Evolutionary conservation across 2,888 invertebrate genomes (phyloP).

Genomic region (Erebia aethiops): DNA sequence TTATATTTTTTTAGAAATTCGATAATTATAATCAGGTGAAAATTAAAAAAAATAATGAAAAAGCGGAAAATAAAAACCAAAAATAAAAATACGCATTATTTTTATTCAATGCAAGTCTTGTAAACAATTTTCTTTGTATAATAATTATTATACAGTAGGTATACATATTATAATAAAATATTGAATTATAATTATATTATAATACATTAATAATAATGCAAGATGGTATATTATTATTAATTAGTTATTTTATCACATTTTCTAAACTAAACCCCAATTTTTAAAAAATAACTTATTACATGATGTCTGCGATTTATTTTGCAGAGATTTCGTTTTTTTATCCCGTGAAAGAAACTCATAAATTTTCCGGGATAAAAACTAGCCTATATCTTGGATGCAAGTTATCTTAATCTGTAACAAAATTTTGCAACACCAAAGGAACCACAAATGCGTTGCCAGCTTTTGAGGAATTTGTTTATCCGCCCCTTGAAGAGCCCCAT

Average conservation of each 20-base stretch:
- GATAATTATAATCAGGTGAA: neutral
- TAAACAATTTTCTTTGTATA: constrained; percentile 15
- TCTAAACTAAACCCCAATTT: neutral
- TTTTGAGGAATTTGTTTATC: too few species aligned
- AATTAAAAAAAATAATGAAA: neutral
- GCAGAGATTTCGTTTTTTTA: too few species aligned
- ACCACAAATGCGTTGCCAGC: too few species aligned
- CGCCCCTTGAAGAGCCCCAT: too few species aligned
- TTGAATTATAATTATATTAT: neutral
- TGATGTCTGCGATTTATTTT: too few species aligned
- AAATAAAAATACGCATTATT: constrained; percentile 25
- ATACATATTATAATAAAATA: neutral
- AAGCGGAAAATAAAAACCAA: constrained; percentile 23
- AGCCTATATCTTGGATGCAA: too few species aligned
- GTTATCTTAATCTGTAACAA: too few species aligned
- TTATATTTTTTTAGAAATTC: neutral
- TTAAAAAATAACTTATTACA: too few species aligned
- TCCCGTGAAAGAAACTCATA: too few species aligned
- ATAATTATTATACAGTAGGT: constrained; percentile 3
- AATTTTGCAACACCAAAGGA: too few species aligned
- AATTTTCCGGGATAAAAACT: too few species aligned
- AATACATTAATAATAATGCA: neutral
- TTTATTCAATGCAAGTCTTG: constrained; percentile 31
- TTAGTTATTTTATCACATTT: constrained; percentile 3
- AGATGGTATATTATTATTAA: neutral